Conservation (phyloP, 1,140 invertebrate genomes). For the Glomeris maerens region DNA sequence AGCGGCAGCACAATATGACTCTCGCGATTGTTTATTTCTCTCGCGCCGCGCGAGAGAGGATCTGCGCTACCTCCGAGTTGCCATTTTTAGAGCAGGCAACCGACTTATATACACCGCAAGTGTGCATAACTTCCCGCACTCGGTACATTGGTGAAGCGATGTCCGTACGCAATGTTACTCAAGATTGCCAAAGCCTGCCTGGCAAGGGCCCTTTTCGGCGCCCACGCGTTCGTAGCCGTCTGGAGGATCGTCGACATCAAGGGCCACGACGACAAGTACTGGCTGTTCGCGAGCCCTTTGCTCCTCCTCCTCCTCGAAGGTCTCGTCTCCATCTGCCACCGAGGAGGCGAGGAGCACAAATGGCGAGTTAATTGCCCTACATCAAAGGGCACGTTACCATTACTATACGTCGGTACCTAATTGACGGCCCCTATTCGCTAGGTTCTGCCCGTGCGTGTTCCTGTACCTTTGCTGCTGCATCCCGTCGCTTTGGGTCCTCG, state of each 20-base stretch:
- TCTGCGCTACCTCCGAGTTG: too few relatives aligned
- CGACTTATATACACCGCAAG: too few relatives aligned
- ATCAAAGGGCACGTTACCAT: background rate
- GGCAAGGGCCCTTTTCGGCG: slow-evolving; percentile 19
- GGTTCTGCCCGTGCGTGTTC: slow-evolving; percentile 77
- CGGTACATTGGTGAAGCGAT: too few relatives aligned
- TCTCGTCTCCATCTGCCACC: slow-evolving; percentile 20
- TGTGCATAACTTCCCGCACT: too few relatives aligned
- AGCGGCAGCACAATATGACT: too few relatives aligned
- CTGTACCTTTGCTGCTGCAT: slow-evolving; percentile 63
- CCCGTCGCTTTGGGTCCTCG: slow-evolving; percentile 68
- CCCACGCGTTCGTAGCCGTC: slow-evolving; percentile 22
- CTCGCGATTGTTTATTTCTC: too few relatives aligned
- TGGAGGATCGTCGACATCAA: slow-evolving; percentile 21
- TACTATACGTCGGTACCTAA: background rate
- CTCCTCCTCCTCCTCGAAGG: slow-evolving; percentile 21
- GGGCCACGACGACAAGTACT: slow-evolving; percentile 16
- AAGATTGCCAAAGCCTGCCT: slow-evolving; percentile 21
- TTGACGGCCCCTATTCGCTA: slow-evolving; percentile 29
- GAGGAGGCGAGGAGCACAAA: slow-evolving; percentile 23
- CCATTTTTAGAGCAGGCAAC: too few relatives aligned
- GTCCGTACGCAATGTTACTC: slow-evolving; percentile 8
- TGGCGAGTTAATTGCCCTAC: slow-evolving; percentile 15
- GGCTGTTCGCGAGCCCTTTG: slow-evolving; percentile 17
- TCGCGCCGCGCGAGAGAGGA: too few relatives aligned